Evolutionary conservation across 2,888 invertebrate species (phyloP).

Genomic region (Cephus spinipes): DNA sequence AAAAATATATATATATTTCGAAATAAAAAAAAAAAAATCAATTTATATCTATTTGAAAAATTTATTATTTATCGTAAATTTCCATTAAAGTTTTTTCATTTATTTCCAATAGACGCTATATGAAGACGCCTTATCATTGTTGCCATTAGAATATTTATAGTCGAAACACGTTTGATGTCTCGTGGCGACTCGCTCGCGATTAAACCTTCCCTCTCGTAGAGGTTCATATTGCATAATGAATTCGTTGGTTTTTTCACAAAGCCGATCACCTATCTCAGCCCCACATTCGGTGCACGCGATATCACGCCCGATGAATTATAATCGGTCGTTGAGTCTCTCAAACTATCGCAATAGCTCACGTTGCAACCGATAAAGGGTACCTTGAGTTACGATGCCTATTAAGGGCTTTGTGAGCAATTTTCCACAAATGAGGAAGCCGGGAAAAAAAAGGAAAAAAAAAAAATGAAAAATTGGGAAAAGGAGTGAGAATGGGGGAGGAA

Average conservation of each 20-base stretch:
- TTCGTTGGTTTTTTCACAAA: conserved; percentile 14
- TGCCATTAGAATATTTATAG: background rate
- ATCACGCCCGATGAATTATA: conserved; percentile 4
- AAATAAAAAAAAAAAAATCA: background rate
- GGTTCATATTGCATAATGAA: conserved; percentile 11
- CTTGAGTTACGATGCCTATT: background rate
- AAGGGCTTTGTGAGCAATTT: background rate
- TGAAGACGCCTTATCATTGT: too few relatives aligned
- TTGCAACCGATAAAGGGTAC: background rate
- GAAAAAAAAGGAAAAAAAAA: background rate
- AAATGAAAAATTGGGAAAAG: too few relatives aligned
- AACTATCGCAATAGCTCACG: background rate
- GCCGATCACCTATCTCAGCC: background rate
- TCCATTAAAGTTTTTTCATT: background rate
- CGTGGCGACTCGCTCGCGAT: background rate
- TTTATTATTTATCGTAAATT: background rate
- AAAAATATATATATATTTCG: background rate
- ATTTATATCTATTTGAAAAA: background rate
- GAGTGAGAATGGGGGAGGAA: too few relatives aligned
- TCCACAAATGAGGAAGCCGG: background rate
- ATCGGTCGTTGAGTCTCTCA: conserved; percentile 5
- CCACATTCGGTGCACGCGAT: background rate
- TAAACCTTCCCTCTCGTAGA: background rate
- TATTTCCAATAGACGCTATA: too few relatives aligned
- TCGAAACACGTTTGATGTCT: background rate